Percentiles rank a stretch among this genome's conserved stretches.
phyloP scores from a whole-genome alignment of 2,888 invertebrate genomes.

The Drosophila cracens region DNA sequence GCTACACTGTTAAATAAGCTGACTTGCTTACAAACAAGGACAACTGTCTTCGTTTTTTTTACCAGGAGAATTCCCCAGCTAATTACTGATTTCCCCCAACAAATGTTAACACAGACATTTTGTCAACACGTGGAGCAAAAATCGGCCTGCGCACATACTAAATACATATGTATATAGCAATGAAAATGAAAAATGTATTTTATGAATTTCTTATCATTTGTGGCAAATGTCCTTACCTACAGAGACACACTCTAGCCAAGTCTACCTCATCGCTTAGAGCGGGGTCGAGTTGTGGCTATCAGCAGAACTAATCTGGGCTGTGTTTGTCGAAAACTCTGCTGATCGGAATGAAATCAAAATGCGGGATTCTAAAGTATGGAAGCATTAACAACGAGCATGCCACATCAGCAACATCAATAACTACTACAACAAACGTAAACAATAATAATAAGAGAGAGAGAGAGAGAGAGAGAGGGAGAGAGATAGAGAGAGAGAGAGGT shows the following conservation, averaged over 20 bases:
- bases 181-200: conserved; percentile 22
- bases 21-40: background rate
- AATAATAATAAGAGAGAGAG: background rate
- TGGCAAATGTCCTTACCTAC: conserved; percentile 1
- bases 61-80: conserved; percentile 6
- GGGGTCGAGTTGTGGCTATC: conserved; percentile 24
- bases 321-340: conserved; percentile 18
- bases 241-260: conserved; percentile 9
- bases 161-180: background rate
- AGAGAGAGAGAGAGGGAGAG: conserved; percentile 5
- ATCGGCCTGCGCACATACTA: background rate
- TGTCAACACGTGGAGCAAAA: conserved; percentile 29
- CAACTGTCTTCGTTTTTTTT: background rate
- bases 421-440: conserved; percentile 14
- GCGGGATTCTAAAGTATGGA: conserved; percentile 56
- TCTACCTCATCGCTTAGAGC: conserved; percentile 5
- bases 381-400: conserved; percentile 48
- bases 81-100: conserved; percentile 29
- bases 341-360: conserved; percentile 63
- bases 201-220: conserved; percentile 22
- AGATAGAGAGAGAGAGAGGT: background rate
- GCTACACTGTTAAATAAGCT: background rate
- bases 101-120: conserved; percentile 27
- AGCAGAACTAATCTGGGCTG: conserved; percentile 37
- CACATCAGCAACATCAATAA: conserved; percentile 10